Base-by-base conservation (phyloP, 2,797 vertebrate genomes). In the Melanogrammus aeglefinus region DNA sequence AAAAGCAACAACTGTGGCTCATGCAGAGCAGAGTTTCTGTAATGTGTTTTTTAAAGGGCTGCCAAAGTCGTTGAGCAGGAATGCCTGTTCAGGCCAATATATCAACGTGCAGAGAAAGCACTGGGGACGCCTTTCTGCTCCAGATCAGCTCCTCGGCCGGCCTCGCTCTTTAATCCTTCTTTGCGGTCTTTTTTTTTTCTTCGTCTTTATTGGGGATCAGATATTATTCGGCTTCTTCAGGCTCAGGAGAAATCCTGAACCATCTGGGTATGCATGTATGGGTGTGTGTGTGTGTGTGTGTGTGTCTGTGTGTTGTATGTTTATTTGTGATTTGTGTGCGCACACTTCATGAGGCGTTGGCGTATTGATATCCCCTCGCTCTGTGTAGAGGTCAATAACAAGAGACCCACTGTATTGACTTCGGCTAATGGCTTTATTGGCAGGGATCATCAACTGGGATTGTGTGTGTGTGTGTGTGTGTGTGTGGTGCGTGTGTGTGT, bases 21-120 rank as follows among this genome's bases (percentile, higher is more conserved):
- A 85, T 86, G 90, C 82, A 84, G 91, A 91, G 91, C 86, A 83
- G 86, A 90, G 86, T 75, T 69, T 44, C 81, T 91, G 91, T 92
- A 91, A 92, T 92, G 86, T 88, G 83, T 86, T 90, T 89, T 91
- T 90, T 86, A 89, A 92, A 89, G 82, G 78, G 75, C 86, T 90
- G 92, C 93, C 92, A 94, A 87, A 93, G 86, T 90, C 79, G 76
- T 90, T 90, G 79, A 83, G 84, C 51, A 90, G 90, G 91, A 93
- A 93, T 91, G 92, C 81, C 78, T 82, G 83, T 86, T 88, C 72
- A 75, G 84, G 88, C 89, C 91, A 94, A 81, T 78, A 79, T 82
- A 84, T 85, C 83, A 91, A 41, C 87, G 80, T 87, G 85, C 80
- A 83, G 81, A 90, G 90, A 91, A 85, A 83, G 78, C 36, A 79